Evolutionary conservation across 2,113 vertebrate genomes (phyloP), one percentile per base, ranked within the genome.

Genomic region (Neogobius melanostomus): DNA sequence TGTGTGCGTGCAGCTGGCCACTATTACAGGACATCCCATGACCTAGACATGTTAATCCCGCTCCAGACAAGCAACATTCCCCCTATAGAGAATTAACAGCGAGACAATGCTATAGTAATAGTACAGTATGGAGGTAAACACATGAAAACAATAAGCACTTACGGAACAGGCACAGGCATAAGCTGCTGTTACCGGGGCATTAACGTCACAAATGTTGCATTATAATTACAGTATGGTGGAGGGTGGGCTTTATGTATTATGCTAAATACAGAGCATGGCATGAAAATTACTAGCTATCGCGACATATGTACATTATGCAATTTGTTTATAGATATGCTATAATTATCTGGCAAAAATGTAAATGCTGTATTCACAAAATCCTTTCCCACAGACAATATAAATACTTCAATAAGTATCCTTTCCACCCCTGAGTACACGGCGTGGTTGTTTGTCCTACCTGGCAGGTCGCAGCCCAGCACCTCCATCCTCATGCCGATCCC

Each of bases 401-500:
- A 36, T 36, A 36, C 28, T 36, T 36, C 28, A 36, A 36, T 36
- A 59, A 36, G 28, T 59, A 59, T 42, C 56, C 11, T 6, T 28
- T 36, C 21, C 54, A 12, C 8, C 28, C 42, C 56, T 15, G 56
- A 7, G 21, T 5, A 45, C 2, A 8, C 12, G 16, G 43, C 11
- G 7, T 7, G 6, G 56, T n/a, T 64, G 56, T 7, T 45, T 9
- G 28, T 64, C 92, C 88, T 90, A 99, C 98, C 98, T 77, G 96
- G 95, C 90, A 96, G 94, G 74, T 98, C 96, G 56, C 98, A 99
- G 86, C 97, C 98, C 60, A 99, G 93, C 47, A 98, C 94, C 79
- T 99, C 98, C 92, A 99, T 90, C 68, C 98, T 95, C 97, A 99
- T 99, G 68, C 98, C 98, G 6, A 99, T 98, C 53, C 98, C 98